Evolutionary conservation across 2,888 invertebrate genomes (phyloP).

Genomic region (Hypena proboscidalis): DNA sequence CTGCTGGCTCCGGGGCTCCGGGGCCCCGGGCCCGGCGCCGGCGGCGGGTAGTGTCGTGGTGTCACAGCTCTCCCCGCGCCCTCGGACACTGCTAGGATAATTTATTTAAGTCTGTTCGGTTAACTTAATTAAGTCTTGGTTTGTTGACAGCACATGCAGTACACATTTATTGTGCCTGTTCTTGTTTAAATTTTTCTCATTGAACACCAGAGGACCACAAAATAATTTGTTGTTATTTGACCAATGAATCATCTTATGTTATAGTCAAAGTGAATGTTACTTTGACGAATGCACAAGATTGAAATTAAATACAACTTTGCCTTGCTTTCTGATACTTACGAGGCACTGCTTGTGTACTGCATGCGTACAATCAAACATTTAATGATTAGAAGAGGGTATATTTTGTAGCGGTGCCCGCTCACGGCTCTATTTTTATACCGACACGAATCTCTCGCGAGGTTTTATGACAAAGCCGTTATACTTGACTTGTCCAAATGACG

Average conservation of each 20-base stretch:
- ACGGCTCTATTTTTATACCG: conserved; percentile 76
- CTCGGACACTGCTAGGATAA: conserved; percentile 43
- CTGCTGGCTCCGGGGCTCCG: too few relatives aligned
- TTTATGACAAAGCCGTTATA: conserved; percentile 43
- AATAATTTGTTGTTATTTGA: too few relatives aligned
- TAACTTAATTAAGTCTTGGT: conserved; percentile 65
- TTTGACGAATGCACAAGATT: too few relatives aligned
- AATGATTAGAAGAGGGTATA: conserved; percentile 57
- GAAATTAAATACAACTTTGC: too few relatives aligned
- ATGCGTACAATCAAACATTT: conserved; percentile 15
- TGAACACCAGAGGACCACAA: too few relatives aligned
- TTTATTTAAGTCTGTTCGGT: conserved; percentile 53
- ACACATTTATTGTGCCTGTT: too few relatives aligned
- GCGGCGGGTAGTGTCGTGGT: not conserved
- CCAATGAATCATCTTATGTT: too few relatives aligned
- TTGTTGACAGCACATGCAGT: conserved; percentile 19
- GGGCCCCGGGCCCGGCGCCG: too few relatives aligned
- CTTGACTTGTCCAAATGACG: conserved; percentile 29
- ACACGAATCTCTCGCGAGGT: conserved; percentile 57
- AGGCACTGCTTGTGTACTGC: not conserved
- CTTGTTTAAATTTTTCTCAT: too few relatives aligned
- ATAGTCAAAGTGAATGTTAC: not conserved
- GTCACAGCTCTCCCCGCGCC: conserved; percentile 24
- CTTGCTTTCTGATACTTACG: too few relatives aligned
- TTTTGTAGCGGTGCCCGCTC: conserved; percentile 59